Percentiles rank a stretch among this genome's conserved stretches.
phyloP scores from a whole-genome alignment of 2,113 vertebrate species.

The Butorides virescens region DNA sequence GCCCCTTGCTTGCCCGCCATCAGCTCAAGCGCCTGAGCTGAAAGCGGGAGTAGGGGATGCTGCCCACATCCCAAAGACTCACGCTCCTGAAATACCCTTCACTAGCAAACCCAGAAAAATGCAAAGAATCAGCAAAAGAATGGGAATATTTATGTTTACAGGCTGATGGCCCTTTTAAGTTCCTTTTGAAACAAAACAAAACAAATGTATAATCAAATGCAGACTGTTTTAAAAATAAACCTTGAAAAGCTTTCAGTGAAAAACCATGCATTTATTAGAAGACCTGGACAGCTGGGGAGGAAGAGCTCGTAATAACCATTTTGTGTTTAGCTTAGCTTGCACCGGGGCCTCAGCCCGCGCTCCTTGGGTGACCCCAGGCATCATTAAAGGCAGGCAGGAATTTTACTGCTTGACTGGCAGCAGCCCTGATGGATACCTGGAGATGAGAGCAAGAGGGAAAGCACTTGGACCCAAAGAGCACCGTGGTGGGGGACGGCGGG shows the following conservation, averaged over 20 bases:
- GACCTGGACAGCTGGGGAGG: slow-evolving; percentile 45
- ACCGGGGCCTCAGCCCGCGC: neutral
- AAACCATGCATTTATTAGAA: neutral
- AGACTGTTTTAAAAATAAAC: slow-evolving; percentile 54
- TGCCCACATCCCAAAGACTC: neutral
- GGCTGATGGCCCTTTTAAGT: slow-evolving; percentile 6
- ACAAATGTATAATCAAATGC: slow-evolving; percentile 31
- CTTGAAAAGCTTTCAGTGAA: neutral
- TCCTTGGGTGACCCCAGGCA: neutral
- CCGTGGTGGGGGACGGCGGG: rapidly evolving
- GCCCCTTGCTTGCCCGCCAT: neutral
- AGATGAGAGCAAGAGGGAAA: neutral
- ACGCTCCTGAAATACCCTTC: neutral
- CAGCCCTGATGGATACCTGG: neutral
- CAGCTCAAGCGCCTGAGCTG: neutral
- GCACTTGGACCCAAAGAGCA: neutral
- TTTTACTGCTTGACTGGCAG: neutral
- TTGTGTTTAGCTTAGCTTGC: neutral
- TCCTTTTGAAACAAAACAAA: slow-evolving; percentile 15
- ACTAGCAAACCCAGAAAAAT: slow-evolving; percentile 28
- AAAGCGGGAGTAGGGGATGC: neutral
- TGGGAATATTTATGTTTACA: slow-evolving; percentile 59
- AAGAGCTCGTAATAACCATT: neutral
- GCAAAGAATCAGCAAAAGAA: slow-evolving; percentile 23
- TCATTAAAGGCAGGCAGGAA: neutral